Percentiles rank a stretch among this genome's conserved stretches.
Evolutionary conservation across 2,888 invertebrate genomes (phyloP).

Genomic region (Chelonus formosanus): DNA sequence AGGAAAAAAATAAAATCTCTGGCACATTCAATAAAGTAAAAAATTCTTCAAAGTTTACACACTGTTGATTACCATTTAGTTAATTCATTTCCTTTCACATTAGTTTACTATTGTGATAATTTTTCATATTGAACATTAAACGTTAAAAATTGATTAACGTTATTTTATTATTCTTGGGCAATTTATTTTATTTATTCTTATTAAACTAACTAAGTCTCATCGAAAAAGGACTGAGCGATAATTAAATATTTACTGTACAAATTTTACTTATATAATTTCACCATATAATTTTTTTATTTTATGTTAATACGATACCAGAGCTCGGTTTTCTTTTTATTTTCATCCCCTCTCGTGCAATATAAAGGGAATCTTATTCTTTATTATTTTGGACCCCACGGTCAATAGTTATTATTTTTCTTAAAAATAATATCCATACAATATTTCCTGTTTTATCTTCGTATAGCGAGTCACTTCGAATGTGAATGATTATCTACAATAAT

Average conservation of each 20-base stretch:
- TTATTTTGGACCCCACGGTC: conserved; percentile 12
- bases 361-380: background rate
- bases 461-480: conserved; percentile 38
- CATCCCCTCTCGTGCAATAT: background rate
- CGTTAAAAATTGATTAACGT: background rate
- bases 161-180: conserved; percentile 7
- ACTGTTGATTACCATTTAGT: background rate
- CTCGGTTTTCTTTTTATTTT: conserved; percentile 23
- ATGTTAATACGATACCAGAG: conserved; percentile 33
- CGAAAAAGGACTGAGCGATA: conserved; percentile 52
- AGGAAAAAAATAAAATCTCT: conserved; percentile 41
- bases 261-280: conserved; percentile 38
- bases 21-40: conserved; percentile 39
- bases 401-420: conserved; percentile 30
- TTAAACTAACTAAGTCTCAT: conserved; percentile 51
- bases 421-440: conserved; percentile 40
- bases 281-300: conserved; percentile 29
- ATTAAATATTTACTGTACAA: conserved; percentile 59
- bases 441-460: conserved; percentile 26
- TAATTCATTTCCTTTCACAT: conserved; percentile 28
- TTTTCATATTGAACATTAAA: too few species aligned
- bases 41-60: conserved; percentile 24
- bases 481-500: conserved; percentile 33
- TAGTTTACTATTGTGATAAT: conserved; percentile 25
- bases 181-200: conserved; percentile 6